A percentile compares a stretch with the other conserved stretches of the same genome.
Conservation (phyloP, 2,113 vertebrate species). For the Polypterus bichir region DNA sequence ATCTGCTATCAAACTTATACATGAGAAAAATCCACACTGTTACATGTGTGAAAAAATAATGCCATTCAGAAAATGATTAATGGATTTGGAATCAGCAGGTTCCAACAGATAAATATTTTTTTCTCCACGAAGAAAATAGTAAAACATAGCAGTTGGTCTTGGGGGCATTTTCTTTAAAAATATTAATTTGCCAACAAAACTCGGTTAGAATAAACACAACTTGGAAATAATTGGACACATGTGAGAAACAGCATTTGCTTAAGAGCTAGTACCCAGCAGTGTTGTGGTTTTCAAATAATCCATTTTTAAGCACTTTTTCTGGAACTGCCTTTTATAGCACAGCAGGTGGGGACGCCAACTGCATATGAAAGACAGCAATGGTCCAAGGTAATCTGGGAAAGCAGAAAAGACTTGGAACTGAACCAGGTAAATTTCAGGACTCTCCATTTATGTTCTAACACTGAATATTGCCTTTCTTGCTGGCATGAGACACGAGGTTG, state of each 20-base stretch:
- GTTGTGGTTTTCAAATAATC: neutral
- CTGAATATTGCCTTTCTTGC: neutral
- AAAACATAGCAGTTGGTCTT: slow-evolving; percentile 34
- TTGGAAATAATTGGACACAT: slow-evolving; percentile 25
- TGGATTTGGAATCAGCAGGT: slow-evolving; percentile 4
- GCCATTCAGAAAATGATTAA: too few relatives aligned
- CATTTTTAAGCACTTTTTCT: neutral
- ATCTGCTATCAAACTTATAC: neutral
- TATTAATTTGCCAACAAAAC: slow-evolving; percentile 22
- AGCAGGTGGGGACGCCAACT: slow-evolving; percentile 1
- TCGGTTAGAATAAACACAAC: slow-evolving; percentile 23
- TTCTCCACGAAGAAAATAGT: slow-evolving; percentile 17
- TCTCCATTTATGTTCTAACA: neutral
- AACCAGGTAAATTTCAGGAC: slow-evolving; percentile 4
- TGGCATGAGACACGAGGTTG: neutral
- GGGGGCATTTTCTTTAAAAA: slow-evolving; percentile 29
- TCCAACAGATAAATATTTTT: slow-evolving; percentile 2
- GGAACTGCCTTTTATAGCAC: neutral
- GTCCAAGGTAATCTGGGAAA: slow-evolving; percentile 6
- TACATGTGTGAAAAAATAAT: neutral
- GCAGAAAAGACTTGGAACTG: neutral
- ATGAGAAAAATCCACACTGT: neutral
- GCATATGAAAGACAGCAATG: neutral
- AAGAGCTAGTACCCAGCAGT: slow-evolving; percentile 4
- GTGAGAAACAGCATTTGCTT: slow-evolving; percentile 13